Base-by-base conservation (phyloP, 1,140 invertebrate genomes). In the Cylas formicarius region DNA sequence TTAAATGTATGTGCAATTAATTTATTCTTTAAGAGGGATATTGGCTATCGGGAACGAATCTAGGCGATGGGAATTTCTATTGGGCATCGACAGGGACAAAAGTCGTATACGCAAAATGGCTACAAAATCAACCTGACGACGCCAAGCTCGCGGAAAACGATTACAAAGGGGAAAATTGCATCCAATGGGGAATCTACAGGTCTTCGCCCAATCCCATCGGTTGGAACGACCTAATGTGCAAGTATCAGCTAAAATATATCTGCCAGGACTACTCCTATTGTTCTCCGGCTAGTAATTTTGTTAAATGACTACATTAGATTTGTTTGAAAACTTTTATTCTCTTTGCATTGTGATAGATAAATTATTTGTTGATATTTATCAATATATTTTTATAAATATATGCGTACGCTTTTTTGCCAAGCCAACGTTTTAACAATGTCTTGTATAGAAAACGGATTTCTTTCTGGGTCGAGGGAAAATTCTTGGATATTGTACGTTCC, bases 221-320 rank as follows among this genome's bases (percentile, higher is more conserved):
- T n/a, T 48, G 46, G 46, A 37, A 36, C 20, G 46, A 42, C 33
- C n/a, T 42, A 14, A 14, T 11, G 6, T 48, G 46, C 33, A n/a
- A 5, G 20, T 1, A 0, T 6, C 1, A 11, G n/a, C 10, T 36
- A 11, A 23, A 6, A 11, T 48, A 48, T 43, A 37, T 48, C 26
- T 48, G 46, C 20, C 38, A 48, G 26, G 17, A 21, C 27, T 7
- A 3, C 26, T 20, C 38, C 27, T 41, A 27, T 39, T 39, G 36
- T 36, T 21, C 9, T 18, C 14, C 19, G 2, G 2, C 7, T 32
- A 21, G 6, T 24, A 11, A 27, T 36, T 20, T n/a, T n/a, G n/a
- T n/a, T n/a, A n/a, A n/a, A n/a, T n/a, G n/a, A n/a, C n/a, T n/a
- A n/a, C n/a, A n/a, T n/a, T n/a, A n/a, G n/a, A n/a, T n/a, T n/a